Evolutionary conservation across 2,113 vertebrate species (phyloP), one percentile per base, ranked within the genome.

Genomic region (Plectropomus leopardus): DNA sequence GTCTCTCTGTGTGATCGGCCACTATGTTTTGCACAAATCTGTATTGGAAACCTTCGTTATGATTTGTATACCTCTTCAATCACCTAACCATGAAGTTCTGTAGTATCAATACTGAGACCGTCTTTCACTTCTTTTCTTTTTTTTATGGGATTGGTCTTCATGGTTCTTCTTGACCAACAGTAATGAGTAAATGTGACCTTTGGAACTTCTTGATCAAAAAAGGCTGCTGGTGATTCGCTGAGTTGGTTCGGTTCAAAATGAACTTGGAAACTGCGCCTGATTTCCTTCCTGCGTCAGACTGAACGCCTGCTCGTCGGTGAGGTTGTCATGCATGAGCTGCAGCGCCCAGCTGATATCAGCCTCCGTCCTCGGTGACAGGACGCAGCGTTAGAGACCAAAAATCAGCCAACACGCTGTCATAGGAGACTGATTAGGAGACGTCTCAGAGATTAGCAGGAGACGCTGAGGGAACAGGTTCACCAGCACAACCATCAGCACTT

Each of bases 201-300:
- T 76, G 16, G 40, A 48, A 40, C 45, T 14, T 47, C 64, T 36
- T n/a, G 19, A 19, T 40, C 4, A 2, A 50, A 48, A 34, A 21
- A 5, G 1, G 11, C 26, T 4, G 1, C 48, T 45, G 55, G 5
- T 50, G 3, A 36, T 7, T 69, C 4, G 1, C 3, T 14, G 11
- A 63, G 24, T 59, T 34, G 28, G 44, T 36, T 69, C 51, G 47
- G 11, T 34, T 28, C 14, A 60, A 54, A 55, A 54, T 70, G 14
- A 54, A 74, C 45, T 81, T 61, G 36, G 47, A 68, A 87, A 55
- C 75, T 68, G 64, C 13, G 73, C 23, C 50, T 45, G 13, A 65
- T 76, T 85, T 85, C 84, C 84, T 85, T 58, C 75, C 65, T 81
- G 72, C 72, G 48, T 68, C 48, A 7, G 58, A 65, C 30, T 68